Base-by-base conservation (phyloP, 2,888 invertebrate species). In the Alcis repandata region DNA sequence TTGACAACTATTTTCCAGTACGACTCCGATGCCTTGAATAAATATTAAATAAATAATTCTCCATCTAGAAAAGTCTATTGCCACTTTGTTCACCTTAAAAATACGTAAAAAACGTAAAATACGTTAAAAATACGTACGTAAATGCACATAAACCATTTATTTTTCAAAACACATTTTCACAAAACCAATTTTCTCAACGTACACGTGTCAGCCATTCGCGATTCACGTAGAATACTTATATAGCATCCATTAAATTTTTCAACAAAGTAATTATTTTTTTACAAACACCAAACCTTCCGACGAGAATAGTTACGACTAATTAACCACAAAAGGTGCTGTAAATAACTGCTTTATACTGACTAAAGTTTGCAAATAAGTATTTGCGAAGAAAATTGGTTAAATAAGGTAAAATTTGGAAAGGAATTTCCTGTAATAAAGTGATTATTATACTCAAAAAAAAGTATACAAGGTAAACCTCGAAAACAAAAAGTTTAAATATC, bases 281-380 rank as follows among this genome's bases (percentile, higher is more conserved):
- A 15, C 53, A 40, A 41, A 27, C 40, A 40, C 10, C 38, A 40
- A 51, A 40, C 52, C 52, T 38, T 22, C 27, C 20, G 19, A 20
- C 22, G 15, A 53, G n/a, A 1, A 53, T 52, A 53, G 53, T 22
- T 27, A 40, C 53, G 40, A 53, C 53, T 53, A 53, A 53, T 40
- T 53, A 53, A 53, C 40, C 53, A 53, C 53, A 22, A 52, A 32
- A 53, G 40, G 40, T 15, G 40, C n/a, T 22, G n/a, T 10, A 27
- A 52, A 33, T 15, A n/a, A 22, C 20, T 40, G n/a, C 27, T 53
- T 53, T 40, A 53, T 27, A 27, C 27, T 38, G 13, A n/a, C 38
- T n/a, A n/a, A n/a, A n/a, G n/a, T n/a, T n/a, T n/a, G n/a, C n/a
- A n/a, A n/a, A n/a, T n/a, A n/a, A n/a, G n/a, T n/a, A n/a, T n/a